Conservation (phyloP, 2,113 vertebrate genomes). For the Larimichthys polyactis region DNA sequence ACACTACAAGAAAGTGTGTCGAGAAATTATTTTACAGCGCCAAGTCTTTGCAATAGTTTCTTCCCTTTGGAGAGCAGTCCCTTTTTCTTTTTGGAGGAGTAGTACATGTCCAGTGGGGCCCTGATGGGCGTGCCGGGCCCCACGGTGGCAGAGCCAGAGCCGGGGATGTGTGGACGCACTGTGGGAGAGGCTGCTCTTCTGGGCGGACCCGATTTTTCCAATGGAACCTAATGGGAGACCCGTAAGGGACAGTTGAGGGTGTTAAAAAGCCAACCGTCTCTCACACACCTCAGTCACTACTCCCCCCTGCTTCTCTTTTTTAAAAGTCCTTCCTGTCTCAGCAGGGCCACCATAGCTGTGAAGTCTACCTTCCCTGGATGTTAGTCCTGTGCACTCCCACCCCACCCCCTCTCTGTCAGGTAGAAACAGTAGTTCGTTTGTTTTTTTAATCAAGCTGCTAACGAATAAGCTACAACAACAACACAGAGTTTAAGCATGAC, state of each 20-base stretch:
- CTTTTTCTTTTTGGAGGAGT: conserved; percentile 93
- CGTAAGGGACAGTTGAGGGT: conserved; percentile 87
- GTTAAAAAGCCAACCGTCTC: conserved; percentile 78
- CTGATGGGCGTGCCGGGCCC: conserved; percentile 91
- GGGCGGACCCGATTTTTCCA: conserved; percentile 91
- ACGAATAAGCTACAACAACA: conserved; percentile 62
- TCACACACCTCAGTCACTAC: conserved; percentile 76
- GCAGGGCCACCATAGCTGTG: conserved; percentile 73
- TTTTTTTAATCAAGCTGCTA: conserved; percentile 43
- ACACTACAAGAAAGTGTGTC: conserved; percentile 52
- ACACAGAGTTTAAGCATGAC: conserved; percentile 53
- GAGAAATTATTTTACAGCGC: conserved; percentile 90
- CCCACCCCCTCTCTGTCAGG: conserved; percentile 31
- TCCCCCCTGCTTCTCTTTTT: conserved; percentile 53
- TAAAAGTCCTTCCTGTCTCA: conserved; percentile 71
- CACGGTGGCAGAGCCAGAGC: conserved; percentile 88
- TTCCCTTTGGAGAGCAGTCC: conserved; percentile 97
- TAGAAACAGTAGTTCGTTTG: conserved; percentile 39
- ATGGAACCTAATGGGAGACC: conserved; percentile 93
- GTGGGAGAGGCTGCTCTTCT: conserved; percentile 93
- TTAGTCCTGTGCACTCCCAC: conserved; percentile 37
- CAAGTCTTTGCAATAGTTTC: conserved; percentile 94
- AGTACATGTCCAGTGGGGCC: conserved; percentile 89
- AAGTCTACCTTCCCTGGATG: conserved; percentile 58
- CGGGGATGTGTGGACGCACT: conserved; percentile 87